These are phyloP conservation scores for Chaenodraco wilsoni DNA, from an alignment of 2,797 vertebrate genomes.

Conservation along the genomic window DNA sequence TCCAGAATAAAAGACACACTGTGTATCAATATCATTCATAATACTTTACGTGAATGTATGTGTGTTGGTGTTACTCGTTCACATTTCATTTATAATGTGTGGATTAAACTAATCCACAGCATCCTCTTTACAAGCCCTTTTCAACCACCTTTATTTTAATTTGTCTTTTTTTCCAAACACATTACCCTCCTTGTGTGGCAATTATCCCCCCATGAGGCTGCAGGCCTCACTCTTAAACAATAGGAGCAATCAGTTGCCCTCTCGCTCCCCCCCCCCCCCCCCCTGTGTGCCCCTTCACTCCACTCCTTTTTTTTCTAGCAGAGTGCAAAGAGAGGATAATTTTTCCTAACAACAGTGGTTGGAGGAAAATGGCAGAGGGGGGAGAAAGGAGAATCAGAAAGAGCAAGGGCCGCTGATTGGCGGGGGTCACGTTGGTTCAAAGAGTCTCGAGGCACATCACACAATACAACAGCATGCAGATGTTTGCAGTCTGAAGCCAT, in stretches of 20 bases:
- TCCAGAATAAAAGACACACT: not conserved
- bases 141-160: slow-evolving; percentile 58
- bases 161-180: slow-evolving; percentile 70
- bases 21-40: not conserved
- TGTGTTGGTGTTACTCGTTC: slow-evolving; percentile 1
- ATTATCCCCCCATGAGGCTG: slow-evolving; percentile 81
- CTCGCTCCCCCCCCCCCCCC: slow-evolving; percentile 57
- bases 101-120: slow-evolving; percentile 32
- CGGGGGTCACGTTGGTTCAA: slow-evolving; percentile 55
- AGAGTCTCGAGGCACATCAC: slow-evolving; percentile 39
- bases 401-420: slow-evolving; percentile 52
- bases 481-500: slow-evolving; percentile 48
- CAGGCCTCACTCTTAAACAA: slow-evolving; percentile 83
- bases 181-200: slow-evolving; percentile 80
- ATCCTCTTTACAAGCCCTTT: slow-evolving; percentile 26
- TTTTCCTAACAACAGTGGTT: slow-evolving; percentile 80
- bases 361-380: slow-evolving; percentile 57
- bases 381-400: slow-evolving; percentile 55
- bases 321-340: slow-evolving; percentile 77
- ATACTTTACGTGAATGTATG: not conserved
- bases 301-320: slow-evolving; percentile 58
- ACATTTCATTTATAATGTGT: slow-evolving; percentile 34
- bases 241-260: slow-evolving; percentile 84
- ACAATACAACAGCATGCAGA: slow-evolving; percentile 56
- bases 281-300: slow-evolving; percentile 60